A percentile compares a stretch with the other conserved stretches of the same genome.
Evolutionary conservation across 2,797 vertebrate species (phyloP).

Genomic region (Ficedula albicollis): DNA sequence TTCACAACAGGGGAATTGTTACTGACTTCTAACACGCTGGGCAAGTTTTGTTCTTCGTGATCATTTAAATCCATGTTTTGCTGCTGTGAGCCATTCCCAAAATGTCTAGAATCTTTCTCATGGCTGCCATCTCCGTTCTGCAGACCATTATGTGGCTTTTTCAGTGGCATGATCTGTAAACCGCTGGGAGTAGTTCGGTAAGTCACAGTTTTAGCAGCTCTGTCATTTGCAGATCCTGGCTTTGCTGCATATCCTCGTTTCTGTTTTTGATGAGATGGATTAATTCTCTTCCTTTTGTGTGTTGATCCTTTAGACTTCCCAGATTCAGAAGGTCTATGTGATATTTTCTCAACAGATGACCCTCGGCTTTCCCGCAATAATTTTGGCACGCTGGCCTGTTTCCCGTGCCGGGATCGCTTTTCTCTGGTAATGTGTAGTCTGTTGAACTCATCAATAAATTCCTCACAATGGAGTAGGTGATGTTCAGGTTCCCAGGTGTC

Average conservation of each 20-base stretch:
- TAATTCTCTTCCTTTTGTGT: conserved; percentile 88
- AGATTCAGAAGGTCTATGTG: conserved; percentile 78
- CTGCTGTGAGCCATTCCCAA: conserved; percentile 82
- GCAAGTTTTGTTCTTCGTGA: conserved; percentile 72
- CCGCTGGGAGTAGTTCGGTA: conserved; percentile 87
- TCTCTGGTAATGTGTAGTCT: conserved; percentile 84
- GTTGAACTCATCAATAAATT: conserved; percentile 97
- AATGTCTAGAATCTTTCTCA: conserved; percentile 80
- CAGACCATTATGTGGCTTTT: conserved; percentile 85
- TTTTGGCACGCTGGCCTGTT: conserved; percentile 73
- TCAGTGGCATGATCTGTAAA: conserved; percentile 86
- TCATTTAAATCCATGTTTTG: conserved; percentile 73
- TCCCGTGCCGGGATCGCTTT: conserved; percentile 82
- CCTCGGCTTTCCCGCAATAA: conserved; percentile 75
- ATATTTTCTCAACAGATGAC: conserved; percentile 69
- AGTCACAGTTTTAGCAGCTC: conserved; percentile 86
- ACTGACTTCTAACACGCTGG: conserved; percentile 75
- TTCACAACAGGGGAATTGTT: conserved; percentile 78
- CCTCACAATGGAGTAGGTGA: conserved; percentile 94
- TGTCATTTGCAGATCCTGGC: conserved; percentile 78
- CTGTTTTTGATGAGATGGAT: conserved; percentile 81
- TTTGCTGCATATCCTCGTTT: conserved; percentile 82
- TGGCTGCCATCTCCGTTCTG: conserved; percentile 85
- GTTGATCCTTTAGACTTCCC: conserved; percentile 80
- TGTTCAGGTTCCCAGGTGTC: conserved; percentile 98